Evolutionary conservation across 1,140 invertebrate genomes (phyloP).

Genomic region (Neodiprion virginianus): DNA sequence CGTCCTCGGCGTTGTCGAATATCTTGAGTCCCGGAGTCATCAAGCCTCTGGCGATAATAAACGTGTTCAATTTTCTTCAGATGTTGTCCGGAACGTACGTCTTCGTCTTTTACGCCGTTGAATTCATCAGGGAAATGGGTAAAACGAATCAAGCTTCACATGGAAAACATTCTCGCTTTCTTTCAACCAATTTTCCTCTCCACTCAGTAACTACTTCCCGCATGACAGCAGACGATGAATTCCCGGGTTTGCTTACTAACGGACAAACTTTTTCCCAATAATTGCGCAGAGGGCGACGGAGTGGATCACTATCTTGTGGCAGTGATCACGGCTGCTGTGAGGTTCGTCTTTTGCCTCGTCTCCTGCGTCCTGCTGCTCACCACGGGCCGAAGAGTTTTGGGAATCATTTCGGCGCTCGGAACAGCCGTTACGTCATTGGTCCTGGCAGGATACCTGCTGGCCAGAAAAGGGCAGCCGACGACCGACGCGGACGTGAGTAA

Average conservation of each 20-base stretch:
- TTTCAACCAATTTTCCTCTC: too few relatives aligned
- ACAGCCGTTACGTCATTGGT: constrained; percentile 67
- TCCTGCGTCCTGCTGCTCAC: constrained; percentile 69
- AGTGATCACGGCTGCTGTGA: constrained; percentile 69
- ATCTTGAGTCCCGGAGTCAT: constrained; percentile 65
- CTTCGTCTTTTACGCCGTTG: constrained; percentile 77
- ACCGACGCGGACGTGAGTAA: constrained; percentile 48
- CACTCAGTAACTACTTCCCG: too few relatives aligned
- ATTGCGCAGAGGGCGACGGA: constrained; percentile 32
- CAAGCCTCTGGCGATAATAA: constrained; percentile 75
- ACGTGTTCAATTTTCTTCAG: constrained; percentile 74
- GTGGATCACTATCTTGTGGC: constrained; percentile 65
- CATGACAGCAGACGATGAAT: not conserved
- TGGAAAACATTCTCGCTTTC: not conserved
- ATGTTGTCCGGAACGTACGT: constrained; percentile 76
- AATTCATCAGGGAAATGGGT: constrained; percentile 69
- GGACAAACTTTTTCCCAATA: not conserved
- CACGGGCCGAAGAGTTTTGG: constrained; percentile 68
- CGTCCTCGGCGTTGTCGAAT: constrained; percentile 42
- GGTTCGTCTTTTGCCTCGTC: constrained; percentile 68
- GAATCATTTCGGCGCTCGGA: constrained; percentile 70
- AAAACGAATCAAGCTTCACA: constrained; percentile 19
- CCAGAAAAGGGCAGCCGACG: constrained; percentile 50
- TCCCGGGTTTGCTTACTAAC: not conserved
- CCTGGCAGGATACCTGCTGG: constrained; percentile 64